Evolutionary conservation across 2,888 invertebrate genomes (phyloP).

Genomic region (Cylindroiulus punctatus): DNA sequence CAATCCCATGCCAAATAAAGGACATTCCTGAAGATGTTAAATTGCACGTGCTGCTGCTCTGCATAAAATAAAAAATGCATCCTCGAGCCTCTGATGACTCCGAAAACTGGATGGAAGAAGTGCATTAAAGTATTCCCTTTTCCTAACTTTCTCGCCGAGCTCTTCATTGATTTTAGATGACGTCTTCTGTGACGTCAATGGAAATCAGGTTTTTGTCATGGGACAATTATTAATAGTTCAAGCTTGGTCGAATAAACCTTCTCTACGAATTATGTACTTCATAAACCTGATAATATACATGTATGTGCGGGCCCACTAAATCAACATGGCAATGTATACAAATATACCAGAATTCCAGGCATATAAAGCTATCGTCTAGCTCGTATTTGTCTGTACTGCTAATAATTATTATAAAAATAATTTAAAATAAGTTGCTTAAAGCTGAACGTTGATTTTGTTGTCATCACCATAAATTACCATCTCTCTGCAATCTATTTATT

Average conservation of each 20-base stretch:
- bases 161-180: constrained; percentile 37
- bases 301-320: too few relatives aligned
- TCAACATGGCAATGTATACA: too few relatives aligned
- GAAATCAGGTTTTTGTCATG: constrained; percentile 24
- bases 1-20: not conserved
- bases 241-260: not conserved
- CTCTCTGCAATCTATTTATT: not conserved
- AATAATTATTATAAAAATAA: too few relatives aligned
- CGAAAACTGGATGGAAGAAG: not conserved
- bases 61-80: not conserved
- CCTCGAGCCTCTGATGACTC: not conserved
- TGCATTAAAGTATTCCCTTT: not conserved
- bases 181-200: constrained; percentile 25
- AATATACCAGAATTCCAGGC: too few relatives aligned
- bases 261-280: not conserved
- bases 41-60: not conserved
- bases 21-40: not conserved
- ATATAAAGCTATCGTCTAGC: too few relatives aligned
- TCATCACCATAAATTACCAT: not conserved
- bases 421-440: not conserved
- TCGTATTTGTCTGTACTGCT: too few relatives aligned
- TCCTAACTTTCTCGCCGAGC: not conserved
- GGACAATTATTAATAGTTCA: constrained; percentile 1
- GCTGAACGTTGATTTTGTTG: not conserved
- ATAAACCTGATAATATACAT: too few relatives aligned